Conservation (phyloP, 2,797 vertebrate species). For the Crax fasciolata region DNA sequence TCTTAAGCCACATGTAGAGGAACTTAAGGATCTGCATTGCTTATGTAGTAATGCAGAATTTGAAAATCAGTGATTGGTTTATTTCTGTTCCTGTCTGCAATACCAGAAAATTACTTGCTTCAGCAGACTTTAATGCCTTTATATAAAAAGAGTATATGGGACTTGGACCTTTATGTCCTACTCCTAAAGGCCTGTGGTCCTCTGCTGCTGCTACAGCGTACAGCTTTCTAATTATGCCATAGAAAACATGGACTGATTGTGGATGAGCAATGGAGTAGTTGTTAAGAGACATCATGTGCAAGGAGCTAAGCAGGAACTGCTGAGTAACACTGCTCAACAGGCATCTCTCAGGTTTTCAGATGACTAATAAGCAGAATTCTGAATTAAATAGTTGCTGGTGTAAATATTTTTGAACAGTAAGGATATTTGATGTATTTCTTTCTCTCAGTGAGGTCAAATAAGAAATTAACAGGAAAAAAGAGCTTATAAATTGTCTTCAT, state of each 20-base stretch:
- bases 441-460: background rate
- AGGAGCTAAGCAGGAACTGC: background rate
- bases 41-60: background rate
- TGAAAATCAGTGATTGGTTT: background rate
- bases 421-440: background rate
- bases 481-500: background rate
- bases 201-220: background rate
- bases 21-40: background rate
- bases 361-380: background rate
- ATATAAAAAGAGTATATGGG: background rate
- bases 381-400: background rate
- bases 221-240: background rate
- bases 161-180: background rate
- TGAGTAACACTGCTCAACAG: background rate
- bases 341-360: background rate
- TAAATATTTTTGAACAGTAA: background rate
- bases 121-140: background rate
- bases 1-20: background rate
- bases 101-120: background rate
- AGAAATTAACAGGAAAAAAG: background rate
- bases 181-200: background rate
- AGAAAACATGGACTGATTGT: background rate
- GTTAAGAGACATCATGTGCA: background rate
- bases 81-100: background rate
- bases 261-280: background rate